These are phyloP conservation scores for Pelvicachromis taeniatus DNA, from an alignment of 2,113 vertebrate genomes.

Conservation along the genomic window DNA sequence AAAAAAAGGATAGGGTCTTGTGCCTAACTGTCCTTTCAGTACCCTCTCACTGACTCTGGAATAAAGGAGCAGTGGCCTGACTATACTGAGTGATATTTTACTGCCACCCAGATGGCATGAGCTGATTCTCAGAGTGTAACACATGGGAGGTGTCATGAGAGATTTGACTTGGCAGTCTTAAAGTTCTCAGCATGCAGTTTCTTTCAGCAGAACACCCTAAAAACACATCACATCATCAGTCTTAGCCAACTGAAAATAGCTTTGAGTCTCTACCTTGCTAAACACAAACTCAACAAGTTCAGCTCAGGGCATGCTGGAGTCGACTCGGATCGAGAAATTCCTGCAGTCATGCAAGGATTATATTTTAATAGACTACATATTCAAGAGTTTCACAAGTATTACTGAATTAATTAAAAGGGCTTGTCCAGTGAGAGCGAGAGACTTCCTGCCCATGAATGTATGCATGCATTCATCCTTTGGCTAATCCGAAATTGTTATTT, in stretches of 20 bases:
- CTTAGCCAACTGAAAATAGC: not conserved
- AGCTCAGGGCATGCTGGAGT: not conserved
- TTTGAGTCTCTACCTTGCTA: not conserved
- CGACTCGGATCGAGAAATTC: not conserved
- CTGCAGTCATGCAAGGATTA: not conserved
- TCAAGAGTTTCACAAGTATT: not conserved
- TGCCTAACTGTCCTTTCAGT: not conserved
- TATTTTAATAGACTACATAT: not conserved
- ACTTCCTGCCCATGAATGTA: not conserved
- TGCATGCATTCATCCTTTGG: not conserved
- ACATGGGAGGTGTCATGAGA: constrained; percentile 32
- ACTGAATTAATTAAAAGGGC: not conserved
- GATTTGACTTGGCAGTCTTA: constrained; percentile 25
- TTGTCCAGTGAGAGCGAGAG: not conserved
- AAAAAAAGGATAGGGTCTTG: not conserved
- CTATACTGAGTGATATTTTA: not conserved
- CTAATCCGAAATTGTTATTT: not conserved
- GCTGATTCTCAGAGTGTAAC: constrained; percentile 17
- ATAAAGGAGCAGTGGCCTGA: not conserved
- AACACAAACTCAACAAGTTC: not conserved
- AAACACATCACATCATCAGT: constrained; percentile 12
- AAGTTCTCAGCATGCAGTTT: constrained; percentile 7
- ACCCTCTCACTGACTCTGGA: not conserved
- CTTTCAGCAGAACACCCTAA: not conserved
- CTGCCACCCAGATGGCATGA: constrained; percentile 37